A percentile compares a stretch with the other conserved stretches of the same genome.
phyloP scores from a whole-genome alignment of 2,888 invertebrate species.

The Drosophila tripunctata region DNA sequence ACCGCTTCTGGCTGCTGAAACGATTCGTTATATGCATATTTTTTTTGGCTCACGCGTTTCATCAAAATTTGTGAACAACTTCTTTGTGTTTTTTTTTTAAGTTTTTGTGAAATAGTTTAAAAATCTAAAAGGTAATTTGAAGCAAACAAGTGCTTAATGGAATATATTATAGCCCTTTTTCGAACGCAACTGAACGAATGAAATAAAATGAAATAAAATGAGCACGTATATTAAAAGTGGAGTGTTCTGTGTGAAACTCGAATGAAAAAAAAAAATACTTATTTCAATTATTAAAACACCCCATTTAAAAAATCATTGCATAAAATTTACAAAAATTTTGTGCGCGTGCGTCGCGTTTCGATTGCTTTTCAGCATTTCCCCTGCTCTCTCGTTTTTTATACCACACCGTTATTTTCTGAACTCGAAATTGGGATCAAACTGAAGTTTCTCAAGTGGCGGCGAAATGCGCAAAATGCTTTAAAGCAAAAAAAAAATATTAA shows the following conservation, averaged over 20 bases:
- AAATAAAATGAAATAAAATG: not conserved
- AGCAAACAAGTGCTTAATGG: conserved; percentile 33
- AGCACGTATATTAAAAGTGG: conserved; percentile 1
- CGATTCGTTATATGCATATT: not conserved
- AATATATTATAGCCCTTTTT: not conserved
- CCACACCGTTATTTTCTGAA: not conserved
- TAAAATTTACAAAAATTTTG: conserved; percentile 39
- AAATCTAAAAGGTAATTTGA: conserved; percentile 29
- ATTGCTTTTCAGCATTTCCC: conserved; percentile 20
- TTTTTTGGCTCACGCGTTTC: conserved; percentile 7
- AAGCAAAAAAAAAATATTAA: conserved; percentile 25
- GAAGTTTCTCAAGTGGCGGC: conserved; percentile 53
- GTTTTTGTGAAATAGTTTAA: conserved; percentile 13
- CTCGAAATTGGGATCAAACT: conserved; percentile 30
- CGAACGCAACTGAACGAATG: too few relatives aligned
- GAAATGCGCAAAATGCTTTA: conserved; percentile 69
- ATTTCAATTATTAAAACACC: conserved; percentile 52
- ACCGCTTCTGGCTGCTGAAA: not conserved
- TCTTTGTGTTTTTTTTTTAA: conserved; percentile 13
- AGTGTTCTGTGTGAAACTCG: conserved; percentile 32
- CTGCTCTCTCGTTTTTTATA: not conserved
- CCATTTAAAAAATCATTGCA: conserved; percentile 61
- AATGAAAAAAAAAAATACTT: too few relatives aligned
- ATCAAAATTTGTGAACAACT: not conserved
- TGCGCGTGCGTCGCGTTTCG: conserved; percentile 58